A percentile compares a stretch with the other conserved stretches of the same genome.
Conservation (phyloP, 2,113 vertebrate species). For the Burhinus oedicnemus region DNA sequence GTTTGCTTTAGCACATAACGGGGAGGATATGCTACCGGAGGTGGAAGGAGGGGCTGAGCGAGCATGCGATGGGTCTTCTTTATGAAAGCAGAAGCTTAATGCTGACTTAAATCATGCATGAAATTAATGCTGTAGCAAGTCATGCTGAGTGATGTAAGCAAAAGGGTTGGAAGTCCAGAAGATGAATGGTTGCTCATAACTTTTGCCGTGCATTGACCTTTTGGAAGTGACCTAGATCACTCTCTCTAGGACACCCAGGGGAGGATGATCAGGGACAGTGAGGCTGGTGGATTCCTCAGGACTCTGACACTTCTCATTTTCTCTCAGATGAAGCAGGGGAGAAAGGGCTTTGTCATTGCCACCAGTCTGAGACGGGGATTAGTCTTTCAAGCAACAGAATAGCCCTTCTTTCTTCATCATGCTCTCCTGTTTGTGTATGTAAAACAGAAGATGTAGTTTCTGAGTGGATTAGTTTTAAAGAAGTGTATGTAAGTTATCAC, state of each 20-base stretch:
- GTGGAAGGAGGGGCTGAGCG: not conserved
- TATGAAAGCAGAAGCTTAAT: not conserved
- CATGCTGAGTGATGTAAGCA: rapidly evolving
- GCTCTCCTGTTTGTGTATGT: not conserved
- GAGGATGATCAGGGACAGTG: too few relatives aligned
- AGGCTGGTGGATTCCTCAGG: not conserved
- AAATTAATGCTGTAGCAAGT: not conserved
- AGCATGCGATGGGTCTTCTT: not conserved
- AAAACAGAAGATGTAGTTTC: not conserved
- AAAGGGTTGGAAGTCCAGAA: not conserved
- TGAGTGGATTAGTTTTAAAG: not conserved
- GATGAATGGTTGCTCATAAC: not conserved
- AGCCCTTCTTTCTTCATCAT: not conserved
- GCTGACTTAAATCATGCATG: not conserved
- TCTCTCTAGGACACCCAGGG: not conserved
- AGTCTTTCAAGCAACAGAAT: not conserved
- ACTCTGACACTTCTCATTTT: not conserved
- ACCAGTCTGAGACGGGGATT: not conserved
- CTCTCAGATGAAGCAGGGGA: not conserved
- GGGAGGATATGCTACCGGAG: not conserved
- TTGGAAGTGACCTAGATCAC: not conserved
- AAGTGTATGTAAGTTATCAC: not conserved
- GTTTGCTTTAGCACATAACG: not conserved
- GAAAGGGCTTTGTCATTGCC: not conserved
- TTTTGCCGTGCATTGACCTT: not conserved